Evolutionary conservation across 1,140 invertebrate genomes (phyloP), one percentile per base, ranked within the genome.

Genomic region (Drosophila sucinea): DNA sequence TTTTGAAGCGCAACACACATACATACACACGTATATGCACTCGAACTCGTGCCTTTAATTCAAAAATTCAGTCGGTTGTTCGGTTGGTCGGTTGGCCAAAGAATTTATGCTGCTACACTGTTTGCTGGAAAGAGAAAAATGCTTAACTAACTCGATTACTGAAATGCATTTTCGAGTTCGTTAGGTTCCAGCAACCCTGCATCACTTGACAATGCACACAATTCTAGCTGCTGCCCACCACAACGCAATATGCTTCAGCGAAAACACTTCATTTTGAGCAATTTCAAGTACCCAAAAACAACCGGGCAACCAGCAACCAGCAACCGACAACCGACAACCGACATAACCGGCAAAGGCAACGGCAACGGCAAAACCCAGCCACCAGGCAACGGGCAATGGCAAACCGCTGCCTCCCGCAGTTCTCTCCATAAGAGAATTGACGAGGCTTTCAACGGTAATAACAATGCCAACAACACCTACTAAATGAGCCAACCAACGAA

Each of bases 391-490:
- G 25, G 35, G 40, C 35, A 60, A 60, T 25, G 25, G 27, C 66
- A 63, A 51, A 5, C 33, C 33, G 33, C 33, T 5, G 1, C 40
- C 60, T 44, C 32, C 76, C 41, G 70, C 8, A n/a, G 55, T n/a
- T 32, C 70, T 32, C 70, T 60, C 56, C 62, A 67, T 81, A 81
- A 67, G 73, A 67, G 77, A 76, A 80, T 61, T 67, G 35, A 70
- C 30, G 62, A 57, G 69, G 66, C 78, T 76, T 67, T 74, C 80
- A 84, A 67, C 77, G 62, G 64, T 73, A 68, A 70, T 70, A 72
- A 79, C 70, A 81, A 70, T 69, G 73, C 66, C 69, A 73, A 69
- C 65, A 79, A 79, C 77, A 85, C 73, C 81, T 81, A 70, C 70
- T 67, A 70, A 79, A 73, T 67, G 56, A 70, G 68, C 78, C 60